phyloP scores from a whole-genome alignment of 1,140 invertebrate species.

The Drosophila mauritiana region DNA sequence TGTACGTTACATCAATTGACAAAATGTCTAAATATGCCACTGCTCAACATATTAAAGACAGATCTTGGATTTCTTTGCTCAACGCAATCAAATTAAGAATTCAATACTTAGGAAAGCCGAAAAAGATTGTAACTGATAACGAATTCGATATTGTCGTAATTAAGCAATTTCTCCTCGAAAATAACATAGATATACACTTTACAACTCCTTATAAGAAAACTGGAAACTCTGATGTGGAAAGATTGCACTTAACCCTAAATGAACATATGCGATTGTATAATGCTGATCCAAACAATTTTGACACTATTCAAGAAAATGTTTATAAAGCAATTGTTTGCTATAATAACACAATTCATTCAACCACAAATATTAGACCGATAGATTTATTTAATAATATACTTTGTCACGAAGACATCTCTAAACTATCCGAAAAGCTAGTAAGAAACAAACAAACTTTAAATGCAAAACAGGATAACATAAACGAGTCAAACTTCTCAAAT shows the following conservation, averaged over 20 bases:
- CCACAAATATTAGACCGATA: neutral
- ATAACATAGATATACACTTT: neutral
- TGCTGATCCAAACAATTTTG: slow-evolving; percentile 2
- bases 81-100: neutral
- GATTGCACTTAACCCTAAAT: slow-evolving; percentile 7
- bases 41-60: slow-evolving; percentile 3
- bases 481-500: neutral
- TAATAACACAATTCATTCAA: slow-evolving; percentile 8
- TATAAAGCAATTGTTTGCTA: too few species aligned
- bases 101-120: too few species aligned
- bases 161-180: neutral
- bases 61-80: slow-evolving; percentile 1
- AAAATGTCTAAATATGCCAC: slow-evolving; percentile 2
- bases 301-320: slow-evolving; percentile 5
- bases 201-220: slow-evolving; percentile 4
- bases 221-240: slow-evolving; percentile 2
- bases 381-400: neutral
- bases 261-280: slow-evolving; percentile 1
- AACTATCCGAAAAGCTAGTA: neutral
- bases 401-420: neutral
- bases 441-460: slow-evolving; percentile 4
- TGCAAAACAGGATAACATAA: slow-evolving; percentile 1
- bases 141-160: neutral
- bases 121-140: slow-evolving; percentile 4
- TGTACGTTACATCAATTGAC: too few species aligned